Percentiles rank a stretch among this genome's conserved stretches.
phyloP scores from a whole-genome alignment of 2,888 invertebrate genomes.

The Micropterix aruncella region DNA sequence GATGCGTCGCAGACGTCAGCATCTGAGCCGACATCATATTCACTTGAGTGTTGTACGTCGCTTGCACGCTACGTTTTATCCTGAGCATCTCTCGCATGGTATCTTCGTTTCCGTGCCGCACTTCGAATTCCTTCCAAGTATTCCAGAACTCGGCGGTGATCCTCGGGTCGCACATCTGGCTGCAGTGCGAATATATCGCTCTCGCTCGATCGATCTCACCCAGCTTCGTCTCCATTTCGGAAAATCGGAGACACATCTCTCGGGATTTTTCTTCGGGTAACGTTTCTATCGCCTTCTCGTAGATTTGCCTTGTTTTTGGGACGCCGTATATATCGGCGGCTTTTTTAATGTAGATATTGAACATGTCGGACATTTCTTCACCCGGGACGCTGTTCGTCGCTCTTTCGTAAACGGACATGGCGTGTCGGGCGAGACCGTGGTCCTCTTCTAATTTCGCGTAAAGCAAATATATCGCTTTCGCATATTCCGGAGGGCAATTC shows the following conservation, averaged over 20 bases:
- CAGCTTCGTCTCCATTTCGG: conserved; percentile 95
- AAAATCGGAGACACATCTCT: conserved; percentile 92
- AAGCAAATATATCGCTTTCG: conserved; percentile 85
- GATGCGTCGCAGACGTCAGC: conserved; percentile 61
- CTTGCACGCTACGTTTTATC: conserved; percentile 94
- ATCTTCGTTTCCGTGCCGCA: conserved; percentile 97
- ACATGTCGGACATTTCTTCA: conserved; percentile 94
- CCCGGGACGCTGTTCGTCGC: conserved; percentile 85
- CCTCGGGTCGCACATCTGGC: conserved; percentile 98
- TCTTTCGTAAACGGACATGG: conserved; percentile 98
- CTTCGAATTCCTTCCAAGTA: conserved; percentile 99
- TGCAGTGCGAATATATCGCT: conserved; percentile 95
- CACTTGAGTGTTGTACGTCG: conserved; percentile 95
- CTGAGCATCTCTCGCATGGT: conserved; percentile 98
- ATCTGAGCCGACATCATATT: conserved; percentile 99
- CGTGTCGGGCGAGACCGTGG: conserved; percentile 92
- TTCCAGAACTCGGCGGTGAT: conserved; percentile 95
- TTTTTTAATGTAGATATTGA: conserved; percentile 96
- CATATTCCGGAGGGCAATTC: conserved; percentile 89
- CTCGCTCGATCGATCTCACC: conserved; percentile 97
- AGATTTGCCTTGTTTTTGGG: conserved; percentile 92
- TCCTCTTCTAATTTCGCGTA: conserved; percentile 99
- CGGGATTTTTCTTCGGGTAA: conserved; percentile 81
- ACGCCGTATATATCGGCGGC: conserved; percentile 97
- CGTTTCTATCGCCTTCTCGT: conserved; percentile 93